phyloP scores from a whole-genome alignment of 30 jellyfish, hydroid and myxozoan genomes.

The Hydra vulgaris region DNA sequence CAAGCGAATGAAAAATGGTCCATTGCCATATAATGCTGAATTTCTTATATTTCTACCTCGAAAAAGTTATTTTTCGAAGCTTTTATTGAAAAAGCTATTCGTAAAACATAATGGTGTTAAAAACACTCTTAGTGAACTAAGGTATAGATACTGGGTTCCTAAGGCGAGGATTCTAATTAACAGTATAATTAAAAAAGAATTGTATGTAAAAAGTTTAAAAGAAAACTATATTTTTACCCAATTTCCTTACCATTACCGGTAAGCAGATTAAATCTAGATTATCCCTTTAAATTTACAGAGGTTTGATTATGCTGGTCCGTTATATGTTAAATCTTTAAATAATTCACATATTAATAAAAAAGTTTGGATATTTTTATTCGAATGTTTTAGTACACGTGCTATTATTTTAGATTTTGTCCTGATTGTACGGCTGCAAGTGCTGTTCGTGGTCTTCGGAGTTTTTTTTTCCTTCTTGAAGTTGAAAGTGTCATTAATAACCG shows the following conservation, averaged over 20 bases:
- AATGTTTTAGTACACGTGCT: neutral
- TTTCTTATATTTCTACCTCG: too few species aligned
- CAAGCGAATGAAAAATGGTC: too few species aligned
- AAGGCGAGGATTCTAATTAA: neutral
- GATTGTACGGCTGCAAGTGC: neutral
- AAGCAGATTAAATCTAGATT: neutral
- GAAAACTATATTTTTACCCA: neutral
- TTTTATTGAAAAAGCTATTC: too few species aligned
- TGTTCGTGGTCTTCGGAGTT: neutral
- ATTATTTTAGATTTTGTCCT: neutral
- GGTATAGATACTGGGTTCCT: neutral
- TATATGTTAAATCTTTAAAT: neutral
- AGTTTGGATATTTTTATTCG: neutral
- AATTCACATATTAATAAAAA: neutral
- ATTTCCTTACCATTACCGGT: neutral
- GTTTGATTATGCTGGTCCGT: constrained; percentile 11
- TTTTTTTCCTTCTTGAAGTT: neutral
- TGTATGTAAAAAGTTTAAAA: neutral
- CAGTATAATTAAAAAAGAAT: neutral
- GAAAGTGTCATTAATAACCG: neutral
- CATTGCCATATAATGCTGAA: too few species aligned
- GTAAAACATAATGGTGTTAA: constrained; percentile 9
- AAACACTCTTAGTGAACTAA: neutral
- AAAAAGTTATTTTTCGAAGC: too few species aligned
- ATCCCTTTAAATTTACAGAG: neutral